Evolutionary conservation across 2,113 vertebrate species (phyloP).

Genomic region (Callipepla californica): DNA sequence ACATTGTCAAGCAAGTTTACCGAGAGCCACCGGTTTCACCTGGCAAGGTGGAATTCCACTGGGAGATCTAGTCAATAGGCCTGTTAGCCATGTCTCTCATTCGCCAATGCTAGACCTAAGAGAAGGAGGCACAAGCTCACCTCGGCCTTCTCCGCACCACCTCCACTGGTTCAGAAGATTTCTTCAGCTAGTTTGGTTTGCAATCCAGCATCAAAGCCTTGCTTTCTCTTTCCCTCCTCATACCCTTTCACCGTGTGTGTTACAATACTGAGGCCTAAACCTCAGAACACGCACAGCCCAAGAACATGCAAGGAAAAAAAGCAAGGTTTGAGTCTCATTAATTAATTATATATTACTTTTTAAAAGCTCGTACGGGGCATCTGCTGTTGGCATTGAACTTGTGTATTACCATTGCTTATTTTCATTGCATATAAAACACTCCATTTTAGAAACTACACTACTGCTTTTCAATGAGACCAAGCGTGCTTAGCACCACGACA

Average conservation of each 20-base stretch:
- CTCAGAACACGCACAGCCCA: background rate
- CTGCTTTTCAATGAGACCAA: conserved; percentile 47
- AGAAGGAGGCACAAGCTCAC: background rate
- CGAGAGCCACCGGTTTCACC: conserved; percentile 17
- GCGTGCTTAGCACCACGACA: conserved; percentile 76
- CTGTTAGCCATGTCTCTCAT: background rate
- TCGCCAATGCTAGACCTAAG: background rate
- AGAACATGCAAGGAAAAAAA: background rate
- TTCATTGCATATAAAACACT: conserved; percentile 59
- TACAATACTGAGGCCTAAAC: background rate
- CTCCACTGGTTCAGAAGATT: background rate
- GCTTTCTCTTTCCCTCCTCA: background rate
- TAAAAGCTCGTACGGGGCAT: conserved; percentile 40
- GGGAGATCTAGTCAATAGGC: background rate
- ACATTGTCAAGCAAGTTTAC: background rate
- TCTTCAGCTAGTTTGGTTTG: background rate
- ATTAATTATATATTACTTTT: background rate
- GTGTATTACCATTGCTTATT: conserved; percentile 18
- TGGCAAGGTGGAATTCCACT: conserved; percentile 43
- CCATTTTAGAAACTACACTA: conserved; percentile 46
- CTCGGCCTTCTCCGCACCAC: background rate
- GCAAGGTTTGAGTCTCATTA: background rate
- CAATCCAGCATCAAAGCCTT: background rate
- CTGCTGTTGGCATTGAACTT: conserved; percentile 37
- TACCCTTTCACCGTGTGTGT: background rate